A percentile compares a stretch with the other conserved stretches of the same genome.
phyloP scores from a whole-genome alignment of 2,797 vertebrate genomes.

The Anas flavirostris region DNA sequence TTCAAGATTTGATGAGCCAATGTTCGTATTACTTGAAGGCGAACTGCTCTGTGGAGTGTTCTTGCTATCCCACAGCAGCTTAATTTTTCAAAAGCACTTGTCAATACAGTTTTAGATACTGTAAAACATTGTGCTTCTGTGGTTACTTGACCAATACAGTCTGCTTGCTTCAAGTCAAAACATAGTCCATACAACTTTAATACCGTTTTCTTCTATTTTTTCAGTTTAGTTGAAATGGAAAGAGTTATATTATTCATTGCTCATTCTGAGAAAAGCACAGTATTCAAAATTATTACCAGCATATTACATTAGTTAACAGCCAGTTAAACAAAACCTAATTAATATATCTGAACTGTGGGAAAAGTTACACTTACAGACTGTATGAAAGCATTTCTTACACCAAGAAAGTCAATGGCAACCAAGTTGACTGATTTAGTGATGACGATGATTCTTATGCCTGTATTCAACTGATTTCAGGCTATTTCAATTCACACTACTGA shows the following conservation, averaged over 20 bases:
- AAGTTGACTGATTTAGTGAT: neutral
- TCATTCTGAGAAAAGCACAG: neutral
- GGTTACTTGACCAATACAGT: neutral
- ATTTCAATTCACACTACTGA: neutral
- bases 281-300: neutral
- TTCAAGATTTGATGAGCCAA: neutral
- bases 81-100: neutral
- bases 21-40: neutral
- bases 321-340: neutral
- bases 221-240: neutral
- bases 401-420: neutral
- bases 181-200: neutral
- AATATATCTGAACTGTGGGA: neutral
- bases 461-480: neutral
- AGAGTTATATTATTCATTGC: neutral
- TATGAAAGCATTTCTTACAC: neutral
- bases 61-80: neutral
- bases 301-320: neutral
- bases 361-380: neutral
- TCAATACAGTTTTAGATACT: neutral
- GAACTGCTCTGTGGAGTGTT: neutral
- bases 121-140: slow-evolving; percentile 15
- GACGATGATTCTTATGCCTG: neutral
- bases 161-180: neutral
- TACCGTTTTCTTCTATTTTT: neutral